Percentiles rank a stretch among this genome's conserved stretches.
phyloP scores from a whole-genome alignment of 2,888 invertebrate species.

The Hypomecis atomaria region DNA sequence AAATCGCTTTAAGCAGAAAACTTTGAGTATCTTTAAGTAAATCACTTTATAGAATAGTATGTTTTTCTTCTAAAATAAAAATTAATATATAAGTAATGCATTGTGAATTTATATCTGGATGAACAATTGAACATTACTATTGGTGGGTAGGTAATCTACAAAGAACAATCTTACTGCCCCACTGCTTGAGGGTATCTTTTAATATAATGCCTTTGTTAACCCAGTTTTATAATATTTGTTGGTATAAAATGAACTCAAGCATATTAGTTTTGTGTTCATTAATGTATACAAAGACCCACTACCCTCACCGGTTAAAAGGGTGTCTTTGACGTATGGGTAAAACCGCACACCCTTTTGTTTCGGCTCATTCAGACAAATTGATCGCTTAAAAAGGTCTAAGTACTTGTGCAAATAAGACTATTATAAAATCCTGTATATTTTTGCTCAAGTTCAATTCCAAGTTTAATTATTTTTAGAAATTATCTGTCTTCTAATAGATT shows the following conservation, averaged over 20 bases:
- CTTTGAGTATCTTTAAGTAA: too few species aligned
- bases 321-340: slow-evolving; percentile 25
- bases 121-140: too few species aligned
- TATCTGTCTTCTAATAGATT: slow-evolving; percentile 2
- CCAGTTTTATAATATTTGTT: slow-evolving; percentile 3
- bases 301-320: slow-evolving; percentile 30
- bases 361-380: slow-evolving; percentile 33
- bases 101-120: too few species aligned
- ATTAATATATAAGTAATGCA: too few species aligned
- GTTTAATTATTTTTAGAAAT: background rate
- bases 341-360: slow-evolving; percentile 33
- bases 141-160: too few species aligned
- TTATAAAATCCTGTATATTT: background rate
- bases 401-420: background rate
- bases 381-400: slow-evolving; percentile 27
- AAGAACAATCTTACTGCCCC: too few species aligned
- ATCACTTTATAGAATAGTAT: too few species aligned
- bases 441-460: slow-evolving; percentile 1
- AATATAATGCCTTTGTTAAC: background rate
- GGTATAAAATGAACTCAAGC: slow-evolving; percentile 18
- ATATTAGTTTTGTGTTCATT: slow-evolving; percentile 33
- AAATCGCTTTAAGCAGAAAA: too few species aligned
- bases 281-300: slow-evolving; percentile 29
- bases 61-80: too few species aligned
- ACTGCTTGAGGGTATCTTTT: too few species aligned